Base-by-base conservation (phyloP, 2,888 invertebrate genomes). In the Hydropsyche betteni region DNA sequence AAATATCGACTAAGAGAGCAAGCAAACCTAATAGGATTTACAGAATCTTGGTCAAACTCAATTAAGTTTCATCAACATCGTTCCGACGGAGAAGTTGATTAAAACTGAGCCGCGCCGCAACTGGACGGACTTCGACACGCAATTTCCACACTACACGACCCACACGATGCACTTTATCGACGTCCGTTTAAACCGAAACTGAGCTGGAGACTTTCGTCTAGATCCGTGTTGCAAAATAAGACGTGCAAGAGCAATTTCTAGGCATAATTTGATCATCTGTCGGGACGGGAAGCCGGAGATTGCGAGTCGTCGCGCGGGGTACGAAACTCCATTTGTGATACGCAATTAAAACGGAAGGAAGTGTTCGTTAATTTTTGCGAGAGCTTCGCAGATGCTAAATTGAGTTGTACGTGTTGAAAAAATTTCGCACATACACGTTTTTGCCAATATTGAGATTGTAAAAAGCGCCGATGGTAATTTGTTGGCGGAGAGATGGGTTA, bases 21-120 rank as follows among this genome's bases (percentile, higher is more conserved):
- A 70, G 53, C 69, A 69, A 51, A 50, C 14, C 34, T 70, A 70
- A 70, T 70, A 53, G 70, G 53, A 70, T 70, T 70, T 70, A 16
- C 14, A 70, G 36, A 51, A 70, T 70, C 70, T 70, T 52, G 53
- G 53, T 12, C 70, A 34, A 70, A 70, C 53, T 70, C 34, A 53
- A 70, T 70, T 70, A 70, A 50, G 34, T 50, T 70, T 53, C 33
- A 53, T 53, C 34, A 70, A 70, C 70, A 69, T 68, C 38, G 50
- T 51, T 68, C 14, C 68, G 69, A n/a, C 69, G 2, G 55, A 44
- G 34, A 64, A 64, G 64, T 64, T 7, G 36, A 64, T 64, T 36
- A 44, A 44, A 24, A 24, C 24, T 24, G 24, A 24, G 24, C 24
- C 24, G 24, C 24, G 24, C 24, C 24, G 2, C 24, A 24, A 24